phyloP scores from a whole-genome alignment of 1,140 invertebrate genomes.

The Acromyrmex echinatior region DNA sequence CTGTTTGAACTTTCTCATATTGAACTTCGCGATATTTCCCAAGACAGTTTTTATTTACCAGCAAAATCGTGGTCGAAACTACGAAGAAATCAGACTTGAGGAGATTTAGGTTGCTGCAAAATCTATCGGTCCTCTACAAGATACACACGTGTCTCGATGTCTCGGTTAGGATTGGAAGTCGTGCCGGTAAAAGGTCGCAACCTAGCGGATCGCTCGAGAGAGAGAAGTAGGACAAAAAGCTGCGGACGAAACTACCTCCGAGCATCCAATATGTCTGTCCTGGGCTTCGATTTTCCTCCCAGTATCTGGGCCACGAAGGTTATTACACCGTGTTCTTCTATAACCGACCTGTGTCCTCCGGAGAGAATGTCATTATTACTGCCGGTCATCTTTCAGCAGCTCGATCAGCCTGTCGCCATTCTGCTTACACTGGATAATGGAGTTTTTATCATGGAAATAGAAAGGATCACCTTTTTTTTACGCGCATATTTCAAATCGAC shows the following conservation, averaged over 20 bases:
- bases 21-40: not conserved
- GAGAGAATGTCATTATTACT: constrained; percentile 66
- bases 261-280: constrained; percentile 75
- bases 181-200: constrained; percentile 49
- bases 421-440: constrained; percentile 26
- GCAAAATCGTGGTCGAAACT: constrained; percentile 12
- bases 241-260: constrained; percentile 55
- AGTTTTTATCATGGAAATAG: constrained; percentile 40
- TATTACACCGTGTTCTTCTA: constrained; percentile 73
- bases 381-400: constrained; percentile 30
- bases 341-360: constrained; percentile 61
- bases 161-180: constrained; percentile 68
- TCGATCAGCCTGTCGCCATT: constrained; percentile 5
- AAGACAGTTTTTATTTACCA: not conserved
- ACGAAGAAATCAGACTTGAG: not conserved
- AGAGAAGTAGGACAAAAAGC: constrained; percentile 71
- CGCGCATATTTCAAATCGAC: not conserved
- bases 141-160: constrained; percentile 23
- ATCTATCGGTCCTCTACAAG: constrained; percentile 4
- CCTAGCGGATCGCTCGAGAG: not conserved
- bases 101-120: not conserved
- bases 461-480: not conserved
- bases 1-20: not conserved
- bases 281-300: constrained; percentile 72
- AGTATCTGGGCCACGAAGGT: constrained; percentile 73